These are phyloP conservation scores for Temnothorax nylanderi DNA, from an alignment of 1,140 invertebrate genomes.

Conservation along the genomic window DNA sequence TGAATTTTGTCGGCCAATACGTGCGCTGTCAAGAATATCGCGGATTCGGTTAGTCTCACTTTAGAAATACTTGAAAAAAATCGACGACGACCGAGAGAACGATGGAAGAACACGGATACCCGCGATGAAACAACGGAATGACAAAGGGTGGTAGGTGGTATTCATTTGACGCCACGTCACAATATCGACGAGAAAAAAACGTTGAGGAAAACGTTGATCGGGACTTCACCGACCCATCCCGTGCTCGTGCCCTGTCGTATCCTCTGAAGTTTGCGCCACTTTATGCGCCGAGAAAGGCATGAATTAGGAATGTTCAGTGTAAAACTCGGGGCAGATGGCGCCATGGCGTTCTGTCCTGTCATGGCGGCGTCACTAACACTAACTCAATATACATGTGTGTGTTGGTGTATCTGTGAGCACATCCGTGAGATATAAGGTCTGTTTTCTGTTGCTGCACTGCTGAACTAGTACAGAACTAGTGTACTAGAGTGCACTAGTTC, in stretches of 20 bases:
- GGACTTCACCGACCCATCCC: background rate
- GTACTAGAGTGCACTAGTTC: too few species aligned
- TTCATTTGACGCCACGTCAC: constrained; percentile 5
- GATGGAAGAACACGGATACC: background rate
- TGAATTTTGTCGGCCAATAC: background rate
- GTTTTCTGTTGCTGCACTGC: too few species aligned
- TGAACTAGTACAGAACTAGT: too few species aligned
- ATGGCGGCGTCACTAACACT: too few species aligned
- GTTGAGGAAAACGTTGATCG: background rate
- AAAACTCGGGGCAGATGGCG: too few species aligned
- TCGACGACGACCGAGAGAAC: background rate
- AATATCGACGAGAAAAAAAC: background rate
- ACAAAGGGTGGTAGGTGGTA: background rate
- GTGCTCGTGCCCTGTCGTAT: background rate
- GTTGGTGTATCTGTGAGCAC: too few species aligned
- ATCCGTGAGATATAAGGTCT: too few species aligned
- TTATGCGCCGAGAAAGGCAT: background rate
- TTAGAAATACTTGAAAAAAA: background rate
- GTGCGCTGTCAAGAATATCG: background rate
- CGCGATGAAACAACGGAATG: background rate
- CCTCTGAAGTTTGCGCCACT: constrained; percentile 35
- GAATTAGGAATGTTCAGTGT: too few species aligned
- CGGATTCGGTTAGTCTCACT: background rate
- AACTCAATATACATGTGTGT: too few species aligned
- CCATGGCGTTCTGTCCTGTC: too few species aligned